phyloP scores from a whole-genome alignment of 2,888 invertebrate species.

The Drosophila trichaetosa region DNA sequence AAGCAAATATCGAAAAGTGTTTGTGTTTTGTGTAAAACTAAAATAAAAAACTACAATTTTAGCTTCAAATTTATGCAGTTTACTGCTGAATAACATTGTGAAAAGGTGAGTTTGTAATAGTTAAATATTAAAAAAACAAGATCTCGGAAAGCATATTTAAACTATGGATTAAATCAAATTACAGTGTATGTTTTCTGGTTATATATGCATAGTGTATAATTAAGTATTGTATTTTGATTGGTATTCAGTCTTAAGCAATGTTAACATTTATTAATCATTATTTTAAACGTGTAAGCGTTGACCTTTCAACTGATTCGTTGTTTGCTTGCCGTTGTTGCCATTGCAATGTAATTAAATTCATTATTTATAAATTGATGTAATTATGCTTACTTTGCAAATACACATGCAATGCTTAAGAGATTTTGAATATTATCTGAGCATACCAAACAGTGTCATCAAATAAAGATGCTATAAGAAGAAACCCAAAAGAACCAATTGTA shows the following conservation, averaged over 20 bases:
- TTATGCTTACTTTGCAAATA: conserved; percentile 19
- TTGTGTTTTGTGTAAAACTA: conserved; percentile 14
- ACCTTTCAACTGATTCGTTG: conserved; percentile 32
- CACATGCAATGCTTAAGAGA: background rate
- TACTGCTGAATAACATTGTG: conserved; percentile 32
- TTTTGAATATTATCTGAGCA: background rate
- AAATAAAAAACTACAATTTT: conserved; percentile 11
- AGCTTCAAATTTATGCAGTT: conserved; percentile 39
- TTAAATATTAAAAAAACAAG: background rate
- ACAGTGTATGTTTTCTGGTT: background rate
- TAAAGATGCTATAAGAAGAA: background rate
- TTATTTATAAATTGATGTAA: conserved; percentile 9
- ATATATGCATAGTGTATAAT: background rate
- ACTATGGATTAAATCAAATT: background rate
- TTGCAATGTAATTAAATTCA: conserved; percentile 25
- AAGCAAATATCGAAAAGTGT: conserved; percentile 9
- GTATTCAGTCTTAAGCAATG: background rate
- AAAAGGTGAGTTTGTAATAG: conserved; percentile 43
- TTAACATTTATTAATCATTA: conserved; percentile 11
- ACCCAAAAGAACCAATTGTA: background rate
- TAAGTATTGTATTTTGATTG: background rate
- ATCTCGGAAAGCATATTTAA: background rate
- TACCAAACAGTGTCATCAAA: background rate
- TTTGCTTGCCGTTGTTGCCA: conserved; percentile 6
- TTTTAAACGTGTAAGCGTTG: conserved; percentile 20